Evolutionary conservation across 1,140 invertebrate genomes (phyloP).

Genomic region (Drosophila triauraria): DNA sequence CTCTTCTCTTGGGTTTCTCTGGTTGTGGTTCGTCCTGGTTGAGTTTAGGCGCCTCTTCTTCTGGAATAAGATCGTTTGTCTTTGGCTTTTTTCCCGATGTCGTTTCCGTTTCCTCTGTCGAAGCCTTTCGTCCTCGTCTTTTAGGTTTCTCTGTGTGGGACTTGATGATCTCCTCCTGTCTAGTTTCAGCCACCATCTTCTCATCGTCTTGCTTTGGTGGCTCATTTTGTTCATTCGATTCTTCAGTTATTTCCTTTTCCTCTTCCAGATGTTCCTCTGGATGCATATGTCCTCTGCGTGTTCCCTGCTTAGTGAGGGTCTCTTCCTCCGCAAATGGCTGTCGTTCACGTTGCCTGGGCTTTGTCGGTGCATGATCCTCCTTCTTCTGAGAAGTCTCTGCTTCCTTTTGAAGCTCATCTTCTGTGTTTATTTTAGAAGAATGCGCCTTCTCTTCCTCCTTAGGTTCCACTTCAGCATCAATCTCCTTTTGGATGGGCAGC

Average conservation of each 20-base stretch:
- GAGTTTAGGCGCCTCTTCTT: not conserved
- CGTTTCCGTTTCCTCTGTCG: slow-evolving; percentile 12
- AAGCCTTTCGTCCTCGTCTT: slow-evolving; percentile 25
- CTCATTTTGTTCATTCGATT: not conserved
- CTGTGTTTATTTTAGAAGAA: not conserved
- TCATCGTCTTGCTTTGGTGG: not conserved
- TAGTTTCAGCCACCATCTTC: not conserved
- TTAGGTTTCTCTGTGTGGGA: slow-evolving; percentile 24
- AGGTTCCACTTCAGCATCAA: too few species aligned
- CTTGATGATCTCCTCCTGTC: not conserved
- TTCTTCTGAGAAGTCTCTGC: not conserved
- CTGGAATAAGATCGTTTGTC: not conserved
- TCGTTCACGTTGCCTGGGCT: too few species aligned
- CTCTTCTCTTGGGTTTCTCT: not conserved
- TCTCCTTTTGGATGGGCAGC: not conserved
- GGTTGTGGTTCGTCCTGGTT: not conserved
- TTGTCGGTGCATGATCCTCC: not conserved
- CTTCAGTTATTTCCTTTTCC: not conserved
- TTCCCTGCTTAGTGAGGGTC: too few species aligned
- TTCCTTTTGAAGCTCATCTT: not conserved
- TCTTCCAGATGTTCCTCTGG: not conserved
- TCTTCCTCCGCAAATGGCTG: too few species aligned
- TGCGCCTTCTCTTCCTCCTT: not conserved
- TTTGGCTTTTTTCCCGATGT: not conserved
- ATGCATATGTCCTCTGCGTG: too few species aligned